Base-by-base conservation (phyloP, 2,113 vertebrate genomes). In the Lophius piscatorius region DNA sequence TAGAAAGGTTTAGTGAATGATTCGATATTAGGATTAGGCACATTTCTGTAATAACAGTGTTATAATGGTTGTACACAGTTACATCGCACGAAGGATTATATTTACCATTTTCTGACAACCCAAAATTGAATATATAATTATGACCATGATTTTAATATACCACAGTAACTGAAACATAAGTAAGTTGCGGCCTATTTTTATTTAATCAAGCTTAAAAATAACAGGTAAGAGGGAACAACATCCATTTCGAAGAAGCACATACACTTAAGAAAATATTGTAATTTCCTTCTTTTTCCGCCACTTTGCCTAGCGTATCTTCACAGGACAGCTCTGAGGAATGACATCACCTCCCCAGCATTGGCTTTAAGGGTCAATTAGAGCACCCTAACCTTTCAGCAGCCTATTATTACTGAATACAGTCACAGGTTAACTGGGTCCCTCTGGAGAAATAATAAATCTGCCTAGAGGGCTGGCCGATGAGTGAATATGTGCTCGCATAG, bases 281-380 rank as follows among this genome's bases (percentile, higher is more conserved):
- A 11, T 2, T n/a, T 23, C 9, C 5, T 4, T 14, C 14, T 6
- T 48, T 48, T 65, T 21, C 36, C 13, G 47, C 57, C 45, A 42
- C 48, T 72, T 63, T 48, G 47, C 41, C 56, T 14, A 0, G 22
- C 14, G 24, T 62, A 57, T 68, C 36, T 26, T 29, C 74, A 69
- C 28, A 14, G 49, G 38, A 55, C 33, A 21, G 52, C 40, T 20
- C 44, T 34, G 62, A 56, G 34, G 74, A 86, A 80, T 64, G 72
- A 81, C 67, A 78, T 55, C 71, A 75, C 78, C 75, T 76, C 46
- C n/a, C 47, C 67, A 63, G 63, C 62, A 60, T 68, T 45, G 18
- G 60, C 41, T 80, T 82, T 73, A 78, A 63, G 79, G 84, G 78
- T 87, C 75, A 86, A 84, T 88, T 88, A 87, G 69, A 63, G 72